Conservation (phyloP, 2,113 vertebrate genomes). For the Campylorhamphus procurvoides region DNA sequence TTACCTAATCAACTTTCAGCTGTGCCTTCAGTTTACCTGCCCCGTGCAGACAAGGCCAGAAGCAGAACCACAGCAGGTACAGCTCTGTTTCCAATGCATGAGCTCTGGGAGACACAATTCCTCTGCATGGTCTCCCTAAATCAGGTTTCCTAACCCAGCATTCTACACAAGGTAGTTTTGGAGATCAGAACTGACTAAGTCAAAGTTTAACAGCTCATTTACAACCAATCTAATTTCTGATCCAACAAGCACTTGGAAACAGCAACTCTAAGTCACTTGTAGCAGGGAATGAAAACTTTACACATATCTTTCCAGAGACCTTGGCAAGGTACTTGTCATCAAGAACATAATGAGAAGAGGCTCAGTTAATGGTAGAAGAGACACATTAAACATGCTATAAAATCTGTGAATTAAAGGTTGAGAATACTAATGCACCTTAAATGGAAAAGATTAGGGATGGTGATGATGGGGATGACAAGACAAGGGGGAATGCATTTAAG, state of each 20-base stretch:
- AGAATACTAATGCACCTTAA: not conserved
- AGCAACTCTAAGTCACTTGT: not conserved
- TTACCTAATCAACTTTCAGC: not conserved
- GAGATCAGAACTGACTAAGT: not conserved
- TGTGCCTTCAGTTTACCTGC: not conserved
- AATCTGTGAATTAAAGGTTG: not conserved
- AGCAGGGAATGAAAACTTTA: not conserved
- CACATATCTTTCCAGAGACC: not conserved
- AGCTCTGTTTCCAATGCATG: not conserved
- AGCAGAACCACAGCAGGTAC: not conserved
- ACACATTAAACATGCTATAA: not conserved
- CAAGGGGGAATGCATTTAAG: not conserved
- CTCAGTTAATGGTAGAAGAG: not conserved
- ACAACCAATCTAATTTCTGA: not conserved
- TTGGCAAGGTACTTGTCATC: not conserved
- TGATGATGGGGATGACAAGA: accelerated
- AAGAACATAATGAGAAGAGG: not conserved
- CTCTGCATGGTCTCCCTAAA: not conserved
- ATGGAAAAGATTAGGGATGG: not conserved
- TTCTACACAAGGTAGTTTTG: not conserved
- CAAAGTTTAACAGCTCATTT: not conserved
- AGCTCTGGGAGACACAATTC: accelerated
- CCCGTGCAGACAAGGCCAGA: not conserved
- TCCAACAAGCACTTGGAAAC: not conserved
- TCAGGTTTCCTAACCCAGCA: not conserved